Evolutionary conservation across 2,113 vertebrate species (phyloP).

Genomic region (Microtus ochrogaster): DNA sequence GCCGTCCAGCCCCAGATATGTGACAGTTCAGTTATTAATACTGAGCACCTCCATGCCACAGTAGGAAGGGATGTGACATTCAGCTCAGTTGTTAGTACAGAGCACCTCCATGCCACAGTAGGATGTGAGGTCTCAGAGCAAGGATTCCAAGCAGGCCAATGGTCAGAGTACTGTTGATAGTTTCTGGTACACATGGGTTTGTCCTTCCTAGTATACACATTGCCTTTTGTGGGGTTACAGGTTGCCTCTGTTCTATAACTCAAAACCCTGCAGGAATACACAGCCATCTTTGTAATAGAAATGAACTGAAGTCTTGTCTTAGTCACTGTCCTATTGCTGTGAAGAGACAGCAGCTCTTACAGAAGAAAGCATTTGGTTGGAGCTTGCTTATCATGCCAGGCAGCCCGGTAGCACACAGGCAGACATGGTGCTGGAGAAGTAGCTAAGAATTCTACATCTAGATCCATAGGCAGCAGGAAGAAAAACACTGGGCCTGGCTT

Average conservation of each 20-base stretch:
- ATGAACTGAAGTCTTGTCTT: not conserved
- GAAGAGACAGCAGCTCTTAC: not conserved
- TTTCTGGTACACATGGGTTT: not conserved
- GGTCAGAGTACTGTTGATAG: too few species aligned
- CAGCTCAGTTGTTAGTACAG: not conserved
- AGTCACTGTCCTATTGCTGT: not conserved
- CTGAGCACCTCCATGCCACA: not conserved
- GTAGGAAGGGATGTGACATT: not conserved
- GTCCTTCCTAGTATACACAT: too few species aligned
- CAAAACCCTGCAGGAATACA: not conserved
- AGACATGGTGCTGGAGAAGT: not conserved
- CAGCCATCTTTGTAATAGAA: fast-evolving
- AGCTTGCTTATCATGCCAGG: not conserved
- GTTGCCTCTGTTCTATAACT: not conserved
- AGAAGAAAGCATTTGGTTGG: not conserved
- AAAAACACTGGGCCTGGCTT: not conserved
- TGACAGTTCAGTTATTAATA: not conserved
- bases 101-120: not conserved
- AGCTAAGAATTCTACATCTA: not conserved
- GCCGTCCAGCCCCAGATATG: not conserved
- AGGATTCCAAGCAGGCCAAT: not conserved
- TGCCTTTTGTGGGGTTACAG: not conserved
- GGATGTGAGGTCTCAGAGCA: not conserved
- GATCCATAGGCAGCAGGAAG: not conserved
- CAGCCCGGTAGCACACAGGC: not conserved